These are phyloP conservation scores for Bombus consobrinus DNA, from an alignment of 1,140 invertebrate genomes.

Conservation along the genomic window DNA sequence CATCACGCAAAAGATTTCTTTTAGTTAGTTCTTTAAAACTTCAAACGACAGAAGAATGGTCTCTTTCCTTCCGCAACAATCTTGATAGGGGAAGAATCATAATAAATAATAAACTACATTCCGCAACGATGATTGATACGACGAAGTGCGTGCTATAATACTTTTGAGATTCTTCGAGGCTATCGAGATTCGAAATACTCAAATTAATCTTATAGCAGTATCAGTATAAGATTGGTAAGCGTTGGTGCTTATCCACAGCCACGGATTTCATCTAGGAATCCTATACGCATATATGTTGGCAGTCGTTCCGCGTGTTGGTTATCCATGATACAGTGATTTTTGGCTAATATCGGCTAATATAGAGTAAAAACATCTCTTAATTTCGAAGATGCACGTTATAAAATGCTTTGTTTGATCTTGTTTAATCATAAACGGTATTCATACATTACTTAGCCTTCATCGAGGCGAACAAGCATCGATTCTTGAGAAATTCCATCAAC, in stretches of 20 bases:
- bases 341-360: background rate
- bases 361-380: background rate
- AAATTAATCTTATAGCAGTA: background rate
- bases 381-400: conserved; percentile 2
- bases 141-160: background rate
- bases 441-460: background rate
- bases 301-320: background rate
- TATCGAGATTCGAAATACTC: background rate
- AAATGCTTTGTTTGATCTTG: background rate
- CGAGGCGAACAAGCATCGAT: background rate
- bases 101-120: no score
- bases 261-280: background rate
- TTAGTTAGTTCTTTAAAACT: no score
- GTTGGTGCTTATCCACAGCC: background rate
- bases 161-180: background rate
- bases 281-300: background rate
- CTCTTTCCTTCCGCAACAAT: no score
- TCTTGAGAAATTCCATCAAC: conserved; percentile 24
- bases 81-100: no score
- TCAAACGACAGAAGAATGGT: no score
- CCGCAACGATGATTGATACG: background rate
- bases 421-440: background rate
- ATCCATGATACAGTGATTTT: conserved; percentile 30
- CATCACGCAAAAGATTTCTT: no score
- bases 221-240: background rate